Evolutionary conservation across 2,797 vertebrate genomes (phyloP).

Genomic region (Cyclura pinguis): DNA sequence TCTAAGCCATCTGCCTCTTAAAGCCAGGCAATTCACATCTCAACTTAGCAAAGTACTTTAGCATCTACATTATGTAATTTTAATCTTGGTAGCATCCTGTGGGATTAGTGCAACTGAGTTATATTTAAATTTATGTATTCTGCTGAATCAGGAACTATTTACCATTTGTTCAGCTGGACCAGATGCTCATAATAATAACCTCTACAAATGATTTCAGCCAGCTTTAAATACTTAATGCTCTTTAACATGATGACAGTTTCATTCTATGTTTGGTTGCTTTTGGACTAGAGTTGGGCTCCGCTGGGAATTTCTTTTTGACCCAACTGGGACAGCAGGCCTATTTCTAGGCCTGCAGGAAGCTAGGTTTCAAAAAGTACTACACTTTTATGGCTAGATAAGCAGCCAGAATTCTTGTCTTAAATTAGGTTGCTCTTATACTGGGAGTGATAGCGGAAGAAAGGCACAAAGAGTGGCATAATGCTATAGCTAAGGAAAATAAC

Average conservation of each 20-base stretch:
- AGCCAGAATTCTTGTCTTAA: not conserved
- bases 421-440: not conserved
- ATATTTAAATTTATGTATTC: conserved; percentile 21
- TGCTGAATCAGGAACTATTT: conserved; percentile 13
- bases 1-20: conserved; percentile 19
- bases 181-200: not conserved
- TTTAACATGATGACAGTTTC: conserved; percentile 5
- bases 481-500: not conserved
- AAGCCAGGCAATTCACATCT: not conserved
- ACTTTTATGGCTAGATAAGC: conserved; percentile 19
- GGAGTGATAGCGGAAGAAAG: not conserved
- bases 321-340: not conserved
- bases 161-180: conserved; percentile 9
- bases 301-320: not conserved
- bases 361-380: conserved; percentile 1
- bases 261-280: conserved; percentile 2
- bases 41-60: conserved; percentile 12
- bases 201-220: not conserved
- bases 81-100: conserved; percentile 21
- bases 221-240: conserved; percentile 11
- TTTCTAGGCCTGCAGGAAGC: conserved; percentile 7
- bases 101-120: conserved; percentile 4
- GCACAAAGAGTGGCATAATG: not conserved
- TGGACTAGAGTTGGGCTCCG: not conserved
- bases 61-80: conserved; percentile 15